Percentiles rank a stretch among this genome's conserved stretches.
phyloP scores from a whole-genome alignment of 2,888 invertebrate genomes.

The Lordiphosa andalusiaca region DNA sequence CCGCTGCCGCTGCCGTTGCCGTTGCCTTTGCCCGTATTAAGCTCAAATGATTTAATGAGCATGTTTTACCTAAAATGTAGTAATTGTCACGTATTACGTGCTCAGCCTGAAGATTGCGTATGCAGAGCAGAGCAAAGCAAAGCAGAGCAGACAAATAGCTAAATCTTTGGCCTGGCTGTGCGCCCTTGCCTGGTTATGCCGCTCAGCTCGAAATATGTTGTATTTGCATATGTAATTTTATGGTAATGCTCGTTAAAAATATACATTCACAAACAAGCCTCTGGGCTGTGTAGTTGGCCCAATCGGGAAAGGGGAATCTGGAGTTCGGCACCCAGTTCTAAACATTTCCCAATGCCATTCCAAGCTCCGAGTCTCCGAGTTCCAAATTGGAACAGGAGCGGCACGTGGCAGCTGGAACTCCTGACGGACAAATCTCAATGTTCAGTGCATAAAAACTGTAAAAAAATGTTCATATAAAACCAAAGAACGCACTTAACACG shows the following conservation, averaged over 20 bases:
- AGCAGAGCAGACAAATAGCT: slow-evolving; percentile 65
- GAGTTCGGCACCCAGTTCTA: no score
- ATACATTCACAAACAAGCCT: slow-evolving; percentile 35
- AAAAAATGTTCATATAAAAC: slow-evolving; percentile 68
- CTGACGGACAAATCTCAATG: slow-evolving; percentile 69
- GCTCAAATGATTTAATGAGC: slow-evolving; percentile 74
- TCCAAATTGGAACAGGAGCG: slow-evolving; percentile 52
- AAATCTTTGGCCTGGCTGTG: slow-evolving; percentile 49
- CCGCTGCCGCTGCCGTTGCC: slow-evolving; percentile 15
- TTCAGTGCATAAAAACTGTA: slow-evolving; percentile 73
- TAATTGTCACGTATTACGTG: slow-evolving; percentile 75
- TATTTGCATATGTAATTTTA: slow-evolving; percentile 74
- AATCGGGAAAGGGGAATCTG: background rate
- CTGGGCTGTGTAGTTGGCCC: slow-evolving; percentile 35
- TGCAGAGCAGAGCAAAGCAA: slow-evolving; percentile 46
- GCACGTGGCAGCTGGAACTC: slow-evolving; percentile 63
- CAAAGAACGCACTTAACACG: slow-evolving; percentile 73
- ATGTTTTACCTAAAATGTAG: slow-evolving; percentile 72
- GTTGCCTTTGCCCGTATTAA: slow-evolving; percentile 46
- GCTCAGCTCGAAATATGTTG: slow-evolving; percentile 47
- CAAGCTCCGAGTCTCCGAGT: background rate
- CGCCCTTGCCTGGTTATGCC: slow-evolving; percentile 3
- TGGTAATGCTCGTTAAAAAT: slow-evolving; percentile 72
- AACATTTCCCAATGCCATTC: slow-evolving; percentile 33
- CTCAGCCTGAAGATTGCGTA: slow-evolving; percentile 63